These are phyloP conservation scores for Amphipoea lucens DNA, from an alignment of 2,888 invertebrate species.

Conservation along the genomic window DNA sequence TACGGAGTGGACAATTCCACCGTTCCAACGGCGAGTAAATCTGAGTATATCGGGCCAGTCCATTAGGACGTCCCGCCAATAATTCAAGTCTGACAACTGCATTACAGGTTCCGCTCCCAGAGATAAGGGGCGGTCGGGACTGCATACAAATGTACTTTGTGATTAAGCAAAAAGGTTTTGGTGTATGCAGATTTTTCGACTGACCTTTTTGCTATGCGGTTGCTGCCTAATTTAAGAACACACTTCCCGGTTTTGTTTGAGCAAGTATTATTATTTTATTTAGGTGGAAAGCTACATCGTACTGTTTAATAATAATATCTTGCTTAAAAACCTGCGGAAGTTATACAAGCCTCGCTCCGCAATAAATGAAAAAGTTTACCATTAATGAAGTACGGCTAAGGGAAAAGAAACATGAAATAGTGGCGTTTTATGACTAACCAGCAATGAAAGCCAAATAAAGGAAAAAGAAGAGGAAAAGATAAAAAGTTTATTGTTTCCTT, in stretches of 20 bases:
- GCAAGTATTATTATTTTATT: conserved; percentile 18
- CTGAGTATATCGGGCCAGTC: conserved; percentile 53
- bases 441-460: conserved; percentile 47
- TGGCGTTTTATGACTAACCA: conserved; percentile 45
- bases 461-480: conserved; percentile 34
- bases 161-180: conserved; percentile 60
- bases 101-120: conserved; percentile 57
- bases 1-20: conserved; percentile 44
- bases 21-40: conserved; percentile 41
- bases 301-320: not conserved
- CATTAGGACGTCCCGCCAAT: conserved; percentile 59
- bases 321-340: not conserved
- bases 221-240: conserved; percentile 51
- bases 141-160: conserved; percentile 59
- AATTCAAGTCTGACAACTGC: conserved; percentile 62
- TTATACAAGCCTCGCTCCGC: not conserved
- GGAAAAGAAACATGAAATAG: conserved; percentile 22
- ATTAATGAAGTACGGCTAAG: conserved; percentile 15
- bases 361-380: conserved; percentile 10
- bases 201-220: conserved; percentile 41
- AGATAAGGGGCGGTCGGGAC: conserved; percentile 49
- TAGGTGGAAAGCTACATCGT: not conserved
- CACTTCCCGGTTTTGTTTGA: conserved; percentile 13
- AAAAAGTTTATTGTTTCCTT: conserved; percentile 50
- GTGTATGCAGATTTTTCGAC: conserved; percentile 52